Conservation (phyloP, 2,113 vertebrate species). For the Garra rufa region DNA sequence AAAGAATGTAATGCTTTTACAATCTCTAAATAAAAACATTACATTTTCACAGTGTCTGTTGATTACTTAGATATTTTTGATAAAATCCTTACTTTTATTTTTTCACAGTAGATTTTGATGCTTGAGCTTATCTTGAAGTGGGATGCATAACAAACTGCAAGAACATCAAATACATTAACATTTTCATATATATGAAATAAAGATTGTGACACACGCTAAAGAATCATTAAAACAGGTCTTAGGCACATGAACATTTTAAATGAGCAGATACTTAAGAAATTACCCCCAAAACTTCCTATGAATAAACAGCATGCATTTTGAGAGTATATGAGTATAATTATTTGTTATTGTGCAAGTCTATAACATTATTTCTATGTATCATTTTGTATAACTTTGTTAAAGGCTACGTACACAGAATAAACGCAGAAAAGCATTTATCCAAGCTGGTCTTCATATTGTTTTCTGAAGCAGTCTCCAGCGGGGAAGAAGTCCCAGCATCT, state of each 20-base stretch:
- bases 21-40: background rate
- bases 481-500: constrained; percentile 81
- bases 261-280: background rate
- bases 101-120: background rate
- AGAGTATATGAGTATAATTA: too few relatives aligned
- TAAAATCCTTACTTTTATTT: background rate
- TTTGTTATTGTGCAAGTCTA: background rate
- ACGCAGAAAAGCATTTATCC: constrained; percentile 59
- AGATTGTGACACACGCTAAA: background rate
- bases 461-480: constrained; percentile 81
- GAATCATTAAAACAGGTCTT: background rate
- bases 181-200: background rate
- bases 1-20: constrained; percentile 6
- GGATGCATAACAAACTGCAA: background rate
- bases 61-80: background rate
- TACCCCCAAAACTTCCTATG: background rate
- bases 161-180: background rate
- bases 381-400: background rate
- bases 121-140: background rate
- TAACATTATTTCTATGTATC: background rate
- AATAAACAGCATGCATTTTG: constrained; percentile 2
- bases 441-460: constrained; percentile 81
- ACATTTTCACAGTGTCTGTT: background rate
- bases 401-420: background rate
- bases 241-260: background rate